Conservation (phyloP, 2,113 vertebrate species). For the Oceanodroma tethys region DNA sequence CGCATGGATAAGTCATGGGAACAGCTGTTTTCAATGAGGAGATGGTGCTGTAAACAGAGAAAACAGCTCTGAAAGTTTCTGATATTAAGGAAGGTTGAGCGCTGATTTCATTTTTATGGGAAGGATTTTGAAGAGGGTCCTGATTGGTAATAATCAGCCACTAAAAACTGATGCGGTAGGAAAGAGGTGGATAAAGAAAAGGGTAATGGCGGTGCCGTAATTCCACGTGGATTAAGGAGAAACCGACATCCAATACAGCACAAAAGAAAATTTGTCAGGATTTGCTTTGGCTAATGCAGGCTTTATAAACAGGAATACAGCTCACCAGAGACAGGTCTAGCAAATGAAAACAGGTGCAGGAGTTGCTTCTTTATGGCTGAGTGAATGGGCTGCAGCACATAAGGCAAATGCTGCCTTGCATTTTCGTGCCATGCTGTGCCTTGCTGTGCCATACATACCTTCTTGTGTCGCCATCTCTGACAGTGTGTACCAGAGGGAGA, state of each 20-base stretch:
- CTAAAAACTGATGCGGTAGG: not conserved
- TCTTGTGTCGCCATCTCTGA: not conserved
- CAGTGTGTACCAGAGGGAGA: not conserved
- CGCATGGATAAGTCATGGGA: accelerated
- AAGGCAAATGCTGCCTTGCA: not conserved
- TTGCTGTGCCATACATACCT: not conserved
- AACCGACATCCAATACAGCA: not conserved
- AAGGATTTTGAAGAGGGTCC: not conserved
- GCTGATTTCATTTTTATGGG: not conserved
- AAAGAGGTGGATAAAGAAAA: not conserved
- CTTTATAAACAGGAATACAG: not conserved
- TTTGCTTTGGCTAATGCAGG: not conserved
- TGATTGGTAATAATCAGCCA: not conserved
- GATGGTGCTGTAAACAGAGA: not conserved
- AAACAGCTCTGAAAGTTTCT: not conserved
- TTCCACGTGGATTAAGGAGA: not conserved
- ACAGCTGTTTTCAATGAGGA: not conserved
- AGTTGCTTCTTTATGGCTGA: not conserved
- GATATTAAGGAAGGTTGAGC: not conserved
- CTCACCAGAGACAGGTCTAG: not conserved
- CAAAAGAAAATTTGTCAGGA: not conserved
- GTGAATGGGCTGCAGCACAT: not conserved
- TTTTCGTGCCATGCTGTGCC: not conserved
- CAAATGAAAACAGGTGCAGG: not conserved
- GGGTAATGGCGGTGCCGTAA: not conserved